Evolutionary conservation across 2,113 vertebrate genomes (phyloP).

Genomic region (Mixornis gularis): DNA sequence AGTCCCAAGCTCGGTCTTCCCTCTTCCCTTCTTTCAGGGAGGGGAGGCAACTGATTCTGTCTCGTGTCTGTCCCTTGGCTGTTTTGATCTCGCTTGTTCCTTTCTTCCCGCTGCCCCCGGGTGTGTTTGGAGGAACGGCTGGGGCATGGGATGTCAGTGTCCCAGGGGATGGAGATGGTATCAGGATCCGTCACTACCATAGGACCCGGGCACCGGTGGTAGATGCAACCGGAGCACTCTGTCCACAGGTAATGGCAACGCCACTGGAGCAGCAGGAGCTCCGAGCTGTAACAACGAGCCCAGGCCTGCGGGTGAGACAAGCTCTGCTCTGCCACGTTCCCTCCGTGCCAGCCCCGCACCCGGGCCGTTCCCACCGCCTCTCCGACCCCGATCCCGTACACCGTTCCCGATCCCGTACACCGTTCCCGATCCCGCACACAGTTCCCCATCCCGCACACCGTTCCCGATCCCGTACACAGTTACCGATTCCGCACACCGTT

Average conservation of each 20-base stretch:
- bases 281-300: accelerated
- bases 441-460: too few species aligned
- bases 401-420: too few species aligned
- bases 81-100: accelerated
- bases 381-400: accelerated
- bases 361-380: accelerated
- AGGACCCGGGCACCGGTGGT: accelerated
- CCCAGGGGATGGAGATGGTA: background rate
- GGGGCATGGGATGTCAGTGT: accelerated
- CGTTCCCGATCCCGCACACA: accelerated
- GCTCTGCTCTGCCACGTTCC: background rate
- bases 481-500: too few species aligned
- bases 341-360: background rate
- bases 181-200: accelerated
- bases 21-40: background rate
- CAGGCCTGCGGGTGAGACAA: too few species aligned
- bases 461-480: too few species aligned
- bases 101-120: background rate
- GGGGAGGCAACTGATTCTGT: accelerated
- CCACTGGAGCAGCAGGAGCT: background rate
- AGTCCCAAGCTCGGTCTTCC: background rate
- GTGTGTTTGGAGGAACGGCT: accelerated
- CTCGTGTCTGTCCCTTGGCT: too few species aligned
- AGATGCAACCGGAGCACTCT: accelerated
- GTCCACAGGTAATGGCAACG: accelerated